Evolutionary conservation across 2,888 invertebrate genomes (phyloP).

Genomic region (Pherbina coryleti): DNA sequence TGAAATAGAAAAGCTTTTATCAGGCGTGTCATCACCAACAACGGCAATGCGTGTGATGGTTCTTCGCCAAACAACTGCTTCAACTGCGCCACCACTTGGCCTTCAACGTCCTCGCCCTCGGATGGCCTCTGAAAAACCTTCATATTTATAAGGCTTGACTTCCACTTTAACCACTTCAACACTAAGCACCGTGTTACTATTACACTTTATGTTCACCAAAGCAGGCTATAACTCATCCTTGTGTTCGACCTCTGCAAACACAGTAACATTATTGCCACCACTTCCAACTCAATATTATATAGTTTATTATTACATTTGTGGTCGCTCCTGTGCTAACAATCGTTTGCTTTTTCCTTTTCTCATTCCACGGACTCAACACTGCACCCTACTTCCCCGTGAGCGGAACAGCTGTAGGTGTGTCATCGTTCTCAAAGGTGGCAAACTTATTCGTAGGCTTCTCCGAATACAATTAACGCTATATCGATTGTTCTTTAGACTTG

Average conservation of each 20-base stretch:
- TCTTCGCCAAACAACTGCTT: background rate
- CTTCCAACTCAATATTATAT: too few relatives aligned
- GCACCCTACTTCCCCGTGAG: background rate
- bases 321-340: background rate
- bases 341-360: background rate
- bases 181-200: background rate
- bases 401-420: background rate
- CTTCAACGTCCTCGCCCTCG: background rate
- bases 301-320: background rate
- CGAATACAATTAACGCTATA: background rate
- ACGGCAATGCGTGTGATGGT: background rate
- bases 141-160: background rate
- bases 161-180: background rate
- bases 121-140: background rate
- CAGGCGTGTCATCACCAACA: conserved; percentile 8
- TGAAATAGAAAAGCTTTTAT: background rate
- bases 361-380: background rate
- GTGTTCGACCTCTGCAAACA: too few relatives aligned
- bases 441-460: background rate
- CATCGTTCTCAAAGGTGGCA: background rate
- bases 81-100: background rate
- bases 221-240: too few relatives aligned
- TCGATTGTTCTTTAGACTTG: conserved; percentile 21
- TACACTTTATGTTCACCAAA: too few relatives aligned
- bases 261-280: too few relatives aligned